Evolutionary conservation across 1,140 invertebrate species (phyloP), one percentile per base, ranked within the genome.

Genomic region (Brachionus rubens): DNA sequence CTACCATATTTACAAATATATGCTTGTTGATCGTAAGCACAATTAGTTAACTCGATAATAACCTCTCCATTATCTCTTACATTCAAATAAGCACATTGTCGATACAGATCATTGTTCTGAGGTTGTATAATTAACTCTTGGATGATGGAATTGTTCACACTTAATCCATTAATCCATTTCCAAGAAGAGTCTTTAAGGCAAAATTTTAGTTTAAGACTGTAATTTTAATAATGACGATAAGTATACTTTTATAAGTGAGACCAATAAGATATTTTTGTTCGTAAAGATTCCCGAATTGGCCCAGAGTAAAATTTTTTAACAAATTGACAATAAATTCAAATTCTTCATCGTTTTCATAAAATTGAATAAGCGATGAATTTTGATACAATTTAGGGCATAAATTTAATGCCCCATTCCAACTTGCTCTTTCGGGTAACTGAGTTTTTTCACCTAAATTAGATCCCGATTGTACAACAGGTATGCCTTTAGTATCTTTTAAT

Each of bases 1-100:
- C 43, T 68, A 68, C 65, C 46, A 54, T 72, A 72, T 72, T 72
- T 72, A 40, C 68, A 72, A 14, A 72, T 72, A 24, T 72, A 72
- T 19, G 19, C 16, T 5, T 72, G 41, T 33, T 54, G 43, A n/a
- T 72, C 68, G 16, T 72, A 28, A 10, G 16, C 26, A 41, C 68
- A 72, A 41, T 72, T 72, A 40, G 46, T 26, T 26, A 46, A 54
- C 40, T 72, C 68, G 26, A 72, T 72, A 36, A 36, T 72, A 43
- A 72, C 21, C 2, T 48, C 46, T 3, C 68, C 68, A 54, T 72
- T 41, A 21, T 72, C 68, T 48, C 68, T 36, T 7, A 72, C 26
- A 47, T 47, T 48, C 16, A 72, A 50, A 40, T 72, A 72, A 21
- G 68, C 43, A 19, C 68, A 72, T 28, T 21, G 16, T 72, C 46